A percentile compares a stretch with the other conserved stretches of the same genome.
Evolutionary conservation across 1,140 invertebrate genomes (phyloP).

Genomic region (Acromyrmex echinatior): DNA sequence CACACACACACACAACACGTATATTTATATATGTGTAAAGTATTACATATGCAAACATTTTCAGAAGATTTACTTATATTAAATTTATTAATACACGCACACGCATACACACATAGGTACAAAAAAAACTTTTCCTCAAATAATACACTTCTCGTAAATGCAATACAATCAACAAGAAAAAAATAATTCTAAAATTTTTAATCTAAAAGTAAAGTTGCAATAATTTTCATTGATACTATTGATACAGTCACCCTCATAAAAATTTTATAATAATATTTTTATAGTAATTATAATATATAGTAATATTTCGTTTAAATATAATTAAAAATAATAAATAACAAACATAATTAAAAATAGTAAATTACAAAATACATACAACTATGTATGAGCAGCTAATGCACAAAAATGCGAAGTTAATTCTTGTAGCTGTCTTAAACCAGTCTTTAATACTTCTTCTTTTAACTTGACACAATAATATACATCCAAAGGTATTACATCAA

Average conservation of each 20-base stretch:
- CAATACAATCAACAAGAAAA: not conserved
- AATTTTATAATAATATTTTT: too few species aligned
- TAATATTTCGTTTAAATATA: not conserved
- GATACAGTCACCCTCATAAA: not conserved
- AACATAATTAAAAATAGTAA: not conserved
- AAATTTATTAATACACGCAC: not conserved
- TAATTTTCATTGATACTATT: not conserved
- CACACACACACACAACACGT: too few species aligned
- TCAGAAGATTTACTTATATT: not conserved
- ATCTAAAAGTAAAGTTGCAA: not conserved
- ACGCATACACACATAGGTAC: not conserved
- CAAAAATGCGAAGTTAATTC: conserved; percentile 80
- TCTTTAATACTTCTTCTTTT: conserved; percentile 74
- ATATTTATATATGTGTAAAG: too few species aligned
- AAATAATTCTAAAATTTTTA: not conserved
- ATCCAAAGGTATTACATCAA: conserved; percentile 76
- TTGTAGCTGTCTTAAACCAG: conserved; percentile 81
- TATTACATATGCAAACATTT: not conserved
- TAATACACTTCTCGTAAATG: not conserved
- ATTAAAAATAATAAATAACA: not conserved
- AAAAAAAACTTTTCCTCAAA: not conserved
- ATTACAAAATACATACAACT: conserved; percentile 30
- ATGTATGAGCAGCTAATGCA: conserved; percentile 73
- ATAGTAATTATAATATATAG: too few species aligned
- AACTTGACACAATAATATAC: conserved; percentile 81